These are phyloP conservation scores for Lepus townsendii DNA, from an alignment of 2,797 vertebrate species.

Conservation along the genomic window DNA sequence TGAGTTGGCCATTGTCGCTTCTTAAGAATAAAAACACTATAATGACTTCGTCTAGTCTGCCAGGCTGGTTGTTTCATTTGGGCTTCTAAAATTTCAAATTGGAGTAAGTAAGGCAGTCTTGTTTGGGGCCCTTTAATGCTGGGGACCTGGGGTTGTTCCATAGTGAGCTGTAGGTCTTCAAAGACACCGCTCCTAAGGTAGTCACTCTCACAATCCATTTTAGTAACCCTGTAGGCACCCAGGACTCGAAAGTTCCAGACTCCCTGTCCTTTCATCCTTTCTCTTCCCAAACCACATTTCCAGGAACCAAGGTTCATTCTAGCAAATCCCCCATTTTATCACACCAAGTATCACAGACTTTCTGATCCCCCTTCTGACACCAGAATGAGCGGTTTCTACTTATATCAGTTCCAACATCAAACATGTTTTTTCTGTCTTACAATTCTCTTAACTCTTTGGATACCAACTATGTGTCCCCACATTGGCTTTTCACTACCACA, in stretches of 20 bases:
- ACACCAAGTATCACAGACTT: not conserved
- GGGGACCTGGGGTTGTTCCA: not conserved
- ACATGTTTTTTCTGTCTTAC: too few relatives aligned
- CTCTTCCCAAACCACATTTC: conserved; percentile 6
- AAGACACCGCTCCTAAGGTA: not conserved
- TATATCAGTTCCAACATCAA: too few relatives aligned
- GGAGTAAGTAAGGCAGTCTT: too few relatives aligned
- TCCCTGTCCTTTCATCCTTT: not conserved
- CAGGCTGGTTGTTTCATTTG: not conserved
- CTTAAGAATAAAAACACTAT: not conserved
- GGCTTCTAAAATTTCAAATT: too few relatives aligned
- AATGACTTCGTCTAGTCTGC: too few relatives aligned
- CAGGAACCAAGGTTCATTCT: not conserved
- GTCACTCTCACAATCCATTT: not conserved
- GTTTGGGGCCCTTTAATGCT: not conserved
- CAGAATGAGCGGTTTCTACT: not conserved
- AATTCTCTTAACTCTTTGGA: too few relatives aligned
- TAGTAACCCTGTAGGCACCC: not conserved
- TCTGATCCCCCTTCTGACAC: not conserved
- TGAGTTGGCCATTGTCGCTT: not conserved
- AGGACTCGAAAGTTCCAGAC: not conserved
- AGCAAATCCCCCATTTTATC: conserved; percentile 16
- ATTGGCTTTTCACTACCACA: too few relatives aligned
- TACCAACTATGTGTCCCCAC: too few relatives aligned
- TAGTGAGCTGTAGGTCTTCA: not conserved